These are phyloP conservation scores for Drosophila suzukii DNA, from an alignment of 1,140 invertebrate genomes.

Conservation along the genomic window DNA sequence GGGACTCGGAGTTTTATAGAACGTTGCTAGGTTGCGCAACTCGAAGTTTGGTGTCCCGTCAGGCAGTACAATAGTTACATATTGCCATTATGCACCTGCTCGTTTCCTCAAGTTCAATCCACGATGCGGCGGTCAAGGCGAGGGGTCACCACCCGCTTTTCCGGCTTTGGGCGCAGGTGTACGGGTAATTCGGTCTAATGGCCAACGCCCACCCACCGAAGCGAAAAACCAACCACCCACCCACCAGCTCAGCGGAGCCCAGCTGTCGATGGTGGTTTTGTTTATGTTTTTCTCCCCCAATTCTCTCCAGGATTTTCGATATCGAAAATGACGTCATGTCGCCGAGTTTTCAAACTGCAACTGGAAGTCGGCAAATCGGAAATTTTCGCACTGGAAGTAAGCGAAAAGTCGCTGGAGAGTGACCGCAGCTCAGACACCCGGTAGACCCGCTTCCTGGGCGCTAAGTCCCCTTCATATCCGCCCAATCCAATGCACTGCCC, in stretches of 20 bases:
- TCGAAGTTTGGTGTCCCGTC: conserved; percentile 16
- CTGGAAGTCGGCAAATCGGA: conserved; percentile 58
- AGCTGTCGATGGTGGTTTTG: conserved; percentile 60
- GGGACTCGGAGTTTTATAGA: conserved; percentile 56
- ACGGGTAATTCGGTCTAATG: conserved; percentile 52
- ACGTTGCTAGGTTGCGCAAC: conserved; percentile 65
- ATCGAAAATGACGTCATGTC: conserved; percentile 78
- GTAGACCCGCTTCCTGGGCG: conserved; percentile 41
- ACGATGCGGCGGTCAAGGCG: conserved; percentile 66
- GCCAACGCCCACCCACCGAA: conserved; percentile 33
- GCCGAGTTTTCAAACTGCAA: conserved; percentile 54
- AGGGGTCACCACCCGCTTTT: conserved; percentile 60
- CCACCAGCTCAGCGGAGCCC: conserved; percentile 15
- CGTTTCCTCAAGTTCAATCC: conserved; percentile 62
- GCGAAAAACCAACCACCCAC: conserved; percentile 4
- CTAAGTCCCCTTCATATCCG: neutral
- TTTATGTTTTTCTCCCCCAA: conserved; percentile 60
- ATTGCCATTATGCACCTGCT: conserved; percentile 46
- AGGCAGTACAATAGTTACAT: conserved; percentile 6
- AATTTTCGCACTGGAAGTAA: conserved; percentile 60
- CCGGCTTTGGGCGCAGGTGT: conserved; percentile 42
- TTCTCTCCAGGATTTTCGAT: conserved; percentile 43
- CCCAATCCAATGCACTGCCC: conserved; percentile 18
- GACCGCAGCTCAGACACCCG: conserved; percentile 59
- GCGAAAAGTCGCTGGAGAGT: conserved; percentile 44